Evolutionary conservation across 2,113 vertebrate species (phyloP).

Genomic region (Heterocephalus glaber): DNA sequence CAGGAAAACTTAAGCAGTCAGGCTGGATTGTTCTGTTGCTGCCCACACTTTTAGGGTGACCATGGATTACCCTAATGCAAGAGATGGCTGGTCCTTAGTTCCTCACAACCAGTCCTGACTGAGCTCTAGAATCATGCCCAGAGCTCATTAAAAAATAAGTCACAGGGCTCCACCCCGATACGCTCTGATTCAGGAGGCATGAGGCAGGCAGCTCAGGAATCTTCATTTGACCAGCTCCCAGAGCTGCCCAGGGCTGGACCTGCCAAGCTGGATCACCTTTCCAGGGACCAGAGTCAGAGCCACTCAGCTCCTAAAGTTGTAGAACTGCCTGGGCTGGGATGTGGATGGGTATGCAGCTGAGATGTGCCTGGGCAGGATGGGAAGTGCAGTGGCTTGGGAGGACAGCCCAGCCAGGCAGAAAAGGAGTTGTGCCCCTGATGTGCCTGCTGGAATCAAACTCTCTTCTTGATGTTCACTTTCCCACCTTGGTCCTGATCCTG

Average conservation of each 20-base stretch:
- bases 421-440: background rate
- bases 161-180: background rate
- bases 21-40: background rate
- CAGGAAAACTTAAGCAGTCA: rapidly evolving
- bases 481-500: background rate
- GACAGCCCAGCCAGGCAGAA: background rate
- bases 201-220: conserved; percentile 5
- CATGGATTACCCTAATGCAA: background rate
- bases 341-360: background rate
- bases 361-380: background rate
- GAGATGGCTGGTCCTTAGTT: background rate
- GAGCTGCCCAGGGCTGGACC: background rate
- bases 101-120: background rate
- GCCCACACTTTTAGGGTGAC: background rate
- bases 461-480: background rate
- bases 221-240: background rate
- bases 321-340: background rate
- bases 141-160: conserved; percentile 58
- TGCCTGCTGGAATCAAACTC: no score
- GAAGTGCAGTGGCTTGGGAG: background rate
- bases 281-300: background rate
- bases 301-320: background rate
- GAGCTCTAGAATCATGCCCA: conserved; percentile 15
- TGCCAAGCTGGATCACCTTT: background rate
- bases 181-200: conserved; percentile 23